Evolutionary conservation across 2,113 vertebrate genomes (phyloP).

Genomic region (Cyprinus carpio): DNA sequence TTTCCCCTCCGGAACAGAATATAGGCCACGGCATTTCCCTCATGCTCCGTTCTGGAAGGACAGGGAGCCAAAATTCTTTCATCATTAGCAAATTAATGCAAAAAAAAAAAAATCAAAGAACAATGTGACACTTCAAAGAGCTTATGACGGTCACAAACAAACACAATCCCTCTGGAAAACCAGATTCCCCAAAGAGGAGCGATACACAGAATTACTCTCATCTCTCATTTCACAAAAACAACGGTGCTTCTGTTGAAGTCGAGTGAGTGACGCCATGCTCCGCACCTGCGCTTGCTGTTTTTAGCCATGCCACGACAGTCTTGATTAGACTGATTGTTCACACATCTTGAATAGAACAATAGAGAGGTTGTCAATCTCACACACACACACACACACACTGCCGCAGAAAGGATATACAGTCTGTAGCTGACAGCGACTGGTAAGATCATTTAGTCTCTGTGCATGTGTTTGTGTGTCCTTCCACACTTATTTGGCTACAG

Average conservation of each 20-base stretch:
- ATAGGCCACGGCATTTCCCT: background rate
- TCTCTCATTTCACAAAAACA: background rate
- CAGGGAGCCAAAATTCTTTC: background rate
- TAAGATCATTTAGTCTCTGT: background rate
- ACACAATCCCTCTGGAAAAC: background rate
- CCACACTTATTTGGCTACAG: background rate
- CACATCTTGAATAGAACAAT: background rate
- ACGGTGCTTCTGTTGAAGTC: background rate
- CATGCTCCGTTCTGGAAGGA: background rate
- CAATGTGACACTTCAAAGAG: background rate
- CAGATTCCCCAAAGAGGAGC: background rate
- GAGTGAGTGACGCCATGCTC: background rate
- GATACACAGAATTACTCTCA: background rate
- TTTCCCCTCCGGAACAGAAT: background rate
- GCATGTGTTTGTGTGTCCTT: background rate
- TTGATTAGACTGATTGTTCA: too few relatives aligned
- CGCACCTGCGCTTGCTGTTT: too few relatives aligned
- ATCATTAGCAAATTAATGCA: slow-evolving; percentile 15
- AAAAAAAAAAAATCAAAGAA: slow-evolving; percentile 8
- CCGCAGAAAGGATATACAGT: background rate
- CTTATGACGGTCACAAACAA: background rate
- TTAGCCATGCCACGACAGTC: too few relatives aligned
- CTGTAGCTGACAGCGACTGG: background rate
- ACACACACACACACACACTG: background rate
- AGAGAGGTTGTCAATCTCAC: background rate